A percentile compares a stretch with the other conserved stretches of the same genome.
Evolutionary conservation across 2,888 invertebrate species (phyloP).

Genomic region (Tridacna crocea): DNA sequence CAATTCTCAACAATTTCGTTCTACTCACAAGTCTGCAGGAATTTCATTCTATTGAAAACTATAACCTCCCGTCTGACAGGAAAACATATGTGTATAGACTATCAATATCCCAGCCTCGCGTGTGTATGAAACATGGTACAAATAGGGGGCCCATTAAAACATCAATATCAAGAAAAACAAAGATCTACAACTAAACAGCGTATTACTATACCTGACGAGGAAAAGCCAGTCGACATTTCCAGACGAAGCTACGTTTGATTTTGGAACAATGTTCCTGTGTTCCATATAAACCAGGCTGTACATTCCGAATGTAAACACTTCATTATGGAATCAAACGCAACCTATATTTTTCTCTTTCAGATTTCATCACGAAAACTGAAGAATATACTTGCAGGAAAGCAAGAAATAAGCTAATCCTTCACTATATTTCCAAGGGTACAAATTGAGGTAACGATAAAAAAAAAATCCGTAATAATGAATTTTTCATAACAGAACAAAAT

Average conservation of each 20-base stretch:
- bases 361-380: neutral
- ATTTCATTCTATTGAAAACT: too few species aligned
- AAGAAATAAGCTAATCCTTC: conserved; percentile 8
- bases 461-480: conserved; percentile 21
- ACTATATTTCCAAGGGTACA: conserved; percentile 11
- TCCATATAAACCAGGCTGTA: conserved; percentile 3
- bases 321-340: conserved; percentile 19
- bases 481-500: conserved; percentile 23
- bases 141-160: neutral
- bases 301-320: conserved; percentile 27
- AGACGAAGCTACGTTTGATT: conserved; percentile 33
- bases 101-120: neutral
- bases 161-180: neutral
- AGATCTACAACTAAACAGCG: neutral
- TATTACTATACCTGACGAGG: conserved; percentile 25
- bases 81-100: neutral
- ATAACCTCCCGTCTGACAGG: too few species aligned
- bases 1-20: too few species aligned
- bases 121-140: neutral
- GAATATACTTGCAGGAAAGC: neutral
- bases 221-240: conserved; percentile 41
- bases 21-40: too few species aligned
- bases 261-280: conserved; percentile 30
- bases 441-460: conserved; percentile 1
- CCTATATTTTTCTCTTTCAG: neutral